A percentile compares a stretch with the other conserved stretches of the same genome.
phyloP scores from a whole-genome alignment of 1,140 invertebrate species.

The Pollicipes pollicipes region DNA sequence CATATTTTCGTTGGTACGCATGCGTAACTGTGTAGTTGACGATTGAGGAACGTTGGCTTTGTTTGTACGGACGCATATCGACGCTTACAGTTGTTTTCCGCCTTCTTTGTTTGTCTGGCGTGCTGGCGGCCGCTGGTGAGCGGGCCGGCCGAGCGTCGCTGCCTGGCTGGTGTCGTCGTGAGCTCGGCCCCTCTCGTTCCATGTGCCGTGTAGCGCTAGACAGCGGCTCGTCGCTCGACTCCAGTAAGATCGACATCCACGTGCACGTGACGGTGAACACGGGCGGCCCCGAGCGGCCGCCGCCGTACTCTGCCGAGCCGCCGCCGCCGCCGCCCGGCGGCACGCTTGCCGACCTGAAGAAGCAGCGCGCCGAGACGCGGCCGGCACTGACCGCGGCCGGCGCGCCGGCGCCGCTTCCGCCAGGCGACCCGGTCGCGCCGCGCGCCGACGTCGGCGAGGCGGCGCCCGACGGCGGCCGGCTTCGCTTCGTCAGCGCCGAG shows the following conservation, averaged over 20 bases:
- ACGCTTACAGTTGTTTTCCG: too few relatives aligned
- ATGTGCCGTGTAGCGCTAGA: neutral
- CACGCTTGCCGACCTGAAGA: constrained; percentile 74
- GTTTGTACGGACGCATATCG: too few relatives aligned
- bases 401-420: neutral
- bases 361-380: constrained; percentile 42
- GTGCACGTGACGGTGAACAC: constrained; percentile 43
- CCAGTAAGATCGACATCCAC: constrained; percentile 76
- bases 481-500: neutral
- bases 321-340: constrained; percentile 26
- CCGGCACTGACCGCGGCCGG: neutral
- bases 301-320: too few relatives aligned
- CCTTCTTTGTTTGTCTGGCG: too few relatives aligned
- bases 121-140: too few relatives aligned
- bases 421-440: neutral
- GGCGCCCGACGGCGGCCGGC: too few relatives aligned
- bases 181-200: neutral
- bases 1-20: too few relatives aligned
- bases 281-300: too few relatives aligned
- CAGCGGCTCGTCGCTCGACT: neutral
- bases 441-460: neutral
- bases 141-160: neutral
- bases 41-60: too few relatives aligned
- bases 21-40: too few relatives aligned
- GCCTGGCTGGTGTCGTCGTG: neutral